These are phyloP conservation scores for Amblyteles armatorius DNA, from an alignment of 2,888 invertebrate genomes.

Conservation along the genomic window DNA sequence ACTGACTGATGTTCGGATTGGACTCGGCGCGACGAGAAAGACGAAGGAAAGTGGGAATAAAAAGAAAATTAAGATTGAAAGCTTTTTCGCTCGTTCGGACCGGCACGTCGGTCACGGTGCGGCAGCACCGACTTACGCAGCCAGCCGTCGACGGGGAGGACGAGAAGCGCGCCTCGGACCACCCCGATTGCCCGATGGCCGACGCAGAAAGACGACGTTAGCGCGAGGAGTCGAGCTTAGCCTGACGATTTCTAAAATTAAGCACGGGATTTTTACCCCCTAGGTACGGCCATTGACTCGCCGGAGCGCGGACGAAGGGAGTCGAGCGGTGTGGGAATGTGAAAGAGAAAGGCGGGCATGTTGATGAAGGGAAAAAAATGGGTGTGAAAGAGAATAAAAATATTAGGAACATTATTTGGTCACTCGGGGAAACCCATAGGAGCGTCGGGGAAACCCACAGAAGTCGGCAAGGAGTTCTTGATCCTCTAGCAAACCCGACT, in stretches of 20 bases:
- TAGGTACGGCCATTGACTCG: constrained; percentile 65
- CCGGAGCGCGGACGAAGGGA: constrained; percentile 46
- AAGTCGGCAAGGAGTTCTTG: too few species aligned
- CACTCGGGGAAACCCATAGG: too few species aligned
- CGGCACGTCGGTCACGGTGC: constrained; percentile 38
- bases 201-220: constrained; percentile 38
- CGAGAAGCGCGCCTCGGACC: constrained; percentile 39
- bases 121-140: constrained; percentile 49
- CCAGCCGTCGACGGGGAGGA: constrained; percentile 17
- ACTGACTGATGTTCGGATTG: constrained; percentile 32
- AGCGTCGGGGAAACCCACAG: too few species aligned
- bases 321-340: constrained; percentile 2
- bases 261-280: constrained; percentile 79
- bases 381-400: too few species aligned
- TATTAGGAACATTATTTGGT: too few species aligned
- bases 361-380: too few species aligned
- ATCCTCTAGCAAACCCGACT: too few species aligned
- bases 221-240: constrained; percentile 45
- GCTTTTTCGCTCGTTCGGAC: constrained; percentile 50
- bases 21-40: constrained; percentile 7
- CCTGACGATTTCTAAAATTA: constrained; percentile 79
- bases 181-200: constrained; percentile 58
- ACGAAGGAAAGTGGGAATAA: not conserved
- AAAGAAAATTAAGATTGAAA: constrained; percentile 18
- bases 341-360: not conserved